A percentile compares a stretch with the other conserved stretches of the same genome.
Conservation (phyloP, 2,888 invertebrate species). For the Germaria angustata region DNA sequence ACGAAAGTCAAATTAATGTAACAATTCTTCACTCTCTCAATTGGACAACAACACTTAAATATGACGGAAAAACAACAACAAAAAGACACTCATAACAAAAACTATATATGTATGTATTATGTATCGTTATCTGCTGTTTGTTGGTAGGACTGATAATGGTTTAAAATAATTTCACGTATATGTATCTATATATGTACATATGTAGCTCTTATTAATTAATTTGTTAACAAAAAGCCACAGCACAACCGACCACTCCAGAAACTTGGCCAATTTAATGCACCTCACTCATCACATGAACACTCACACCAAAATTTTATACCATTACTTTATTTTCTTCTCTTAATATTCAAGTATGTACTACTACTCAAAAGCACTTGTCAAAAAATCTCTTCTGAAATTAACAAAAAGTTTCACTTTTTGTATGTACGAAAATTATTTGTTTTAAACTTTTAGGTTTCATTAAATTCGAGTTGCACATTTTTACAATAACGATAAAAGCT, state of each 20-base stretch:
- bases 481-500: not conserved
- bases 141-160: conserved; percentile 21
- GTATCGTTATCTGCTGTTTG: not conserved
- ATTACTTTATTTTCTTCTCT: conserved; percentile 19
- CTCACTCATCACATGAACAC: conserved; percentile 13
- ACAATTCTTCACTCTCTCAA: not conserved
- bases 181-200: no score
- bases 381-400: conserved; percentile 23
- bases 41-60: not conserved
- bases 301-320: not conserved
- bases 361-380: conserved; percentile 29
- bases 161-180: not conserved
- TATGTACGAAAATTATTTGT: not conserved
- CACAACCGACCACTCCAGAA: conserved; percentile 5
- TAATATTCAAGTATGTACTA: not conserved
- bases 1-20: not conserved
- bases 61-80: not conserved
- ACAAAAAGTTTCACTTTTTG: conserved; percentile 57
- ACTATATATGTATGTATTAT: not conserved
- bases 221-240: not conserved
- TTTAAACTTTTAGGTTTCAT: not conserved
- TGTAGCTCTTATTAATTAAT: conserved; percentile 5
- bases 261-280: conserved; percentile 47
- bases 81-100: not conserved
- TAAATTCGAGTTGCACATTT: not conserved